phyloP scores from a whole-genome alignment of 2,113 vertebrate genomes.

The Piliocolobus tephrosceles region DNA sequence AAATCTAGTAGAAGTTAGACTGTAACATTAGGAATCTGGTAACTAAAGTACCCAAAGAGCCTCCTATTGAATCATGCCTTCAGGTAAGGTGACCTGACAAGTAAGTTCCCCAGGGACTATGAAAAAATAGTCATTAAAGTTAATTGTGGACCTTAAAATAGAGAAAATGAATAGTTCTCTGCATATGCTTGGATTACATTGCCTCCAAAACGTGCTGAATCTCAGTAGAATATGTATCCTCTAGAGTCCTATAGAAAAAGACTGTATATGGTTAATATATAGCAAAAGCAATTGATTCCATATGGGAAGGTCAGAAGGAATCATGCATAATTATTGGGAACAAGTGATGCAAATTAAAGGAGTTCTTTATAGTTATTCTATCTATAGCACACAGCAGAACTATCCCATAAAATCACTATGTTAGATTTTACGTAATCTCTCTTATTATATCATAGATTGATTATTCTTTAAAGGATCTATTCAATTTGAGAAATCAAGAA shows the following conservation, averaged over 20 bases:
- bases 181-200: background rate
- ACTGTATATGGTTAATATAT: accelerated
- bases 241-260: background rate
- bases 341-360: background rate
- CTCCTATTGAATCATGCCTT: background rate
- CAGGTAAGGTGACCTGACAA: background rate
- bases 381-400: background rate
- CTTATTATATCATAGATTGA: background rate
- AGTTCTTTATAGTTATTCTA: background rate
- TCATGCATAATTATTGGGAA: background rate
- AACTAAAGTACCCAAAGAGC: background rate
- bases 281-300: background rate
- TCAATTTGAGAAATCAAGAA: background rate
- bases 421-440: background rate
- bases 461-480: background rate
- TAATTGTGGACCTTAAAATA: background rate
- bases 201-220: background rate
- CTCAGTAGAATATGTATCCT: background rate
- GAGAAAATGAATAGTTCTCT: background rate
- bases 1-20: background rate
- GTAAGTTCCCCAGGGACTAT: too few species aligned
- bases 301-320: background rate
- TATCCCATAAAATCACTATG: background rate
- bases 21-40: background rate
- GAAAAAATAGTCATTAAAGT: background rate